A percentile compares a stretch with the other conserved stretches of the same genome.
Evolutionary conservation across 1,140 invertebrate genomes (phyloP).

Genomic region (Dinoponera quadriceps): DNA sequence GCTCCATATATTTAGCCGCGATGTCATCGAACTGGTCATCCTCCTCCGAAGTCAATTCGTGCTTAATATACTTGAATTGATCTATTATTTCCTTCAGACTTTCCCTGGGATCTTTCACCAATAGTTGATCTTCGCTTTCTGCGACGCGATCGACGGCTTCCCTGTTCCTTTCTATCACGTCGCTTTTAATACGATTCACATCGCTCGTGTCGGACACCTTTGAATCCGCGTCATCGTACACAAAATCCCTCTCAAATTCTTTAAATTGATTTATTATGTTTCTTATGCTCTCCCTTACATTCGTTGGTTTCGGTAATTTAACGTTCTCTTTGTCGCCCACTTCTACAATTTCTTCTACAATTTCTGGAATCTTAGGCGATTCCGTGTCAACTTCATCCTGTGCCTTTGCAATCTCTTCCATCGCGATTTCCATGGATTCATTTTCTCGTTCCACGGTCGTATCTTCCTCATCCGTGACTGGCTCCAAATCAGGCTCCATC

Average conservation of each 20-base stretch:
- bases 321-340: conserved; percentile 7
- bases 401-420: not conserved
- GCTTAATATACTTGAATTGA: conserved; percentile 81
- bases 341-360: conserved; percentile 15
- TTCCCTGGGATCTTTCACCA: conserved; percentile 77
- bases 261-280: conserved; percentile 84
- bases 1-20: conserved; percentile 77
- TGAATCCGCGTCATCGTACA: conserved; percentile 70
- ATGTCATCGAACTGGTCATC: conserved; percentile 81
- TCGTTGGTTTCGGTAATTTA: conserved; percentile 44
- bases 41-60: conserved; percentile 80
- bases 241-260: conserved; percentile 82
- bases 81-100: conserved; percentile 82
- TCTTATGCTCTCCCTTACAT: conserved; percentile 82
- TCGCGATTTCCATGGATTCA: not conserved
- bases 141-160: conserved; percentile 44
- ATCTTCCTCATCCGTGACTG: not conserved
- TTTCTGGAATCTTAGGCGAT: not conserved
- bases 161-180: conserved; percentile 31
- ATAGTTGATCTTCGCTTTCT: conserved; percentile 48
- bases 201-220: conserved; percentile 2
- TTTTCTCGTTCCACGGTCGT: not conserved
- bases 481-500: not conserved
- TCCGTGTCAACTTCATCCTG: not conserved
- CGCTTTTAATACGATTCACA: conserved; percentile 27